phyloP scores from a whole-genome alignment of 2,888 invertebrate genomes.

The Cantharis nigra region DNA sequence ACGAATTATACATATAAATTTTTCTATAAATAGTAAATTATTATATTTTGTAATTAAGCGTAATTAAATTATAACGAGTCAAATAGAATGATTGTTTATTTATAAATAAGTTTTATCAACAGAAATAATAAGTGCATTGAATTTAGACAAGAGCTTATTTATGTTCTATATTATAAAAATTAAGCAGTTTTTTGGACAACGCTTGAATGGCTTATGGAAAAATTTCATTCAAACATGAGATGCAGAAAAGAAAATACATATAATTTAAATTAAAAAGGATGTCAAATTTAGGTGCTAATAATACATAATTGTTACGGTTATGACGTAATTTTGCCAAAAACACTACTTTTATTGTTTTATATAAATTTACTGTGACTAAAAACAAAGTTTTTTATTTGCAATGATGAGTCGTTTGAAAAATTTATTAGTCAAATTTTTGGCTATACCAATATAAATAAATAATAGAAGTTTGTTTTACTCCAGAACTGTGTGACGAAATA shows the following conservation, averaged over 20 bases:
- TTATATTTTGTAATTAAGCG: neutral
- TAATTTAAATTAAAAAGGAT: neutral
- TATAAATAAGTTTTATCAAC: neutral
- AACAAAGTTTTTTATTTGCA: neutral
- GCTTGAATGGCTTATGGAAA: neutral
- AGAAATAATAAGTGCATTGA: neutral
- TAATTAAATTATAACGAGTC: neutral
- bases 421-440: neutral
- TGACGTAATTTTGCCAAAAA: neutral
- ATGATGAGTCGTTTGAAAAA: neutral
- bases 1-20: too few species aligned
- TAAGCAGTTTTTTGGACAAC: neutral
- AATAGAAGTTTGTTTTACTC: neutral
- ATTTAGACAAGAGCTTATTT: neutral
- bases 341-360: neutral
- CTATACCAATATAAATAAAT: too few species aligned
- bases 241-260: neutral
- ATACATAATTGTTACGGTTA: neutral
- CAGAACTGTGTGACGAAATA: neutral
- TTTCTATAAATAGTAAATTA: neutral
- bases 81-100: neutral
- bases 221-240: neutral
- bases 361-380: neutral
- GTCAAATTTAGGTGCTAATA: neutral
- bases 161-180: neutral